Evolutionary conservation across 2,888 invertebrate species (phyloP).

Genomic region (Morpho achilles): DNA sequence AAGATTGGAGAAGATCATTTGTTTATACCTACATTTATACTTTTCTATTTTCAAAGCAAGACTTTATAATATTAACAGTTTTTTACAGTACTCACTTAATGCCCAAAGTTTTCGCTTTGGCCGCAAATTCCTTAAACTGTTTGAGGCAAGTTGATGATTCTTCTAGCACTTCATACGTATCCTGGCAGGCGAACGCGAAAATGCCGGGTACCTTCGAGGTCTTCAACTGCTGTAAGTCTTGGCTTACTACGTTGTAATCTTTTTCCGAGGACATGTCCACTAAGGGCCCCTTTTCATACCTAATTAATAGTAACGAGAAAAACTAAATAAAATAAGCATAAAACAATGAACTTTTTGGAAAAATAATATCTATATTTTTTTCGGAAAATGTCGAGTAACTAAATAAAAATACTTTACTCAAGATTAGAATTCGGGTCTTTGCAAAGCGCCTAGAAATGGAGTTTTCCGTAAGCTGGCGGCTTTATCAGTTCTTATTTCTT

Average conservation of each 20-base stretch:
- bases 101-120: conserved; percentile 70
- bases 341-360: no score
- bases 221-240: conserved; percentile 36
- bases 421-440: no score
- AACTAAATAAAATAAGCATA: no score
- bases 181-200: conserved; percentile 80
- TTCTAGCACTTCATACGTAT: conserved; percentile 74
- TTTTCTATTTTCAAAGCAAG: no score
- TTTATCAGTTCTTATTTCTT: no score
- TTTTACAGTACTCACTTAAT: conserved; percentile 55
- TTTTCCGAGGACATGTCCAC: conserved; percentile 77
- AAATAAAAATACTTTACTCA: no score
- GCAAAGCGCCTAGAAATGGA: no score
- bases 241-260: conserved; percentile 31
- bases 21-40: no score
- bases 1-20: no score
- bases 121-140: conserved; percentile 47
- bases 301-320: conserved; percentile 29
- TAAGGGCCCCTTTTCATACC: conserved; percentile 89
- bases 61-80: not conserved
- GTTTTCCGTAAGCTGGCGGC: no score
- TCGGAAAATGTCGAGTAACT: no score
- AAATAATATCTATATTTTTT: no score
- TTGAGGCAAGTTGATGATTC: conserved; percentile 50
- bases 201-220: conserved; percentile 73